phyloP scores from a whole-genome alignment of 2,888 invertebrate species.

The Zelleria hepariella region DNA sequence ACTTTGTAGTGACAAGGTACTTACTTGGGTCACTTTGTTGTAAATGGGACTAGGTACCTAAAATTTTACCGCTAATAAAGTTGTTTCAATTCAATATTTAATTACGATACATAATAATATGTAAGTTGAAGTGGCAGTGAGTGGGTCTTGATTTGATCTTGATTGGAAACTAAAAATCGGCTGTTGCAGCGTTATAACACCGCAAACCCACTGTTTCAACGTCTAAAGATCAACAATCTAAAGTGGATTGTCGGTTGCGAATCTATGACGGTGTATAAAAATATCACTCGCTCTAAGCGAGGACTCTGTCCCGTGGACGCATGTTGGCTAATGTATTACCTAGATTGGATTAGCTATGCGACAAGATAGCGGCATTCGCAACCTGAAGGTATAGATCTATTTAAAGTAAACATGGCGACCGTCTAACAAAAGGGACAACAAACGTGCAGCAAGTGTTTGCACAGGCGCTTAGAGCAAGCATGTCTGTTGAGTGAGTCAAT shows the following conservation, averaged over 20 bases:
- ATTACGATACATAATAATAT: no score
- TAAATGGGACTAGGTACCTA: neutral
- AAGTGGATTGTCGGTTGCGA: no score
- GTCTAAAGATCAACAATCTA: no score
- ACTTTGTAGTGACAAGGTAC: neutral
- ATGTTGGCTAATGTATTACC: no score
- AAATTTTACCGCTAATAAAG: neutral
- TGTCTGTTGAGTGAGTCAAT: slow-evolving; percentile 47
- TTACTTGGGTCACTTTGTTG: neutral
- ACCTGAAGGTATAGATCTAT: neutral
- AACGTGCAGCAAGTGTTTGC: slow-evolving; percentile 29
- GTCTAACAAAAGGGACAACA: slow-evolving; percentile 19
- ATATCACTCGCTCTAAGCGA: no score
- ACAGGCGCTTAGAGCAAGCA: slow-evolving; percentile 38
- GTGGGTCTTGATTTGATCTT: no score
- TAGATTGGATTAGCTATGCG: neutral
- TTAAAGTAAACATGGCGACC: slow-evolving; percentile 18
- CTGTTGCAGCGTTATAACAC: no score
- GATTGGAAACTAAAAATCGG: no score
- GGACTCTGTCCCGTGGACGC: no score
- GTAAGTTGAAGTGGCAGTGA: no score
- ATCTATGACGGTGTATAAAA: no score
- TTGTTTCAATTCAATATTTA: neutral
- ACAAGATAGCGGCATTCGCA: neutral
- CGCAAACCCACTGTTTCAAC: no score